Percentiles rank a stretch among this genome's conserved stretches.
Conservation (phyloP, 2,113 vertebrate genomes). For the Casuarius casuarius region DNA sequence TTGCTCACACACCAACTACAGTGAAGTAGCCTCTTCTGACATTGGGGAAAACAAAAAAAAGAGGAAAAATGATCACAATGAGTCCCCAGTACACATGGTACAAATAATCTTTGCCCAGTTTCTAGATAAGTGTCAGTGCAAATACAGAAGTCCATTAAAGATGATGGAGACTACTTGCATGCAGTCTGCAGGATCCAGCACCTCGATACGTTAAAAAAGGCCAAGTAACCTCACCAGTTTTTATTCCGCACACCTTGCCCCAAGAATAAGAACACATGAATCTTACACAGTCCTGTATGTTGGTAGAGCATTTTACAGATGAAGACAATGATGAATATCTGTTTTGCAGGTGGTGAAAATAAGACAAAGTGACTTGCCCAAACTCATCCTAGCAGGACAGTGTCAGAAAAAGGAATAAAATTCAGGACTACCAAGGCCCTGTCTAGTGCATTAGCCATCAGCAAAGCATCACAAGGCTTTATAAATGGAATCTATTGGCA, state of each 20-base stretch:
- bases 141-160: neutral
- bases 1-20: neutral
- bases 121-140: neutral
- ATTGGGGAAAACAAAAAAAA: neutral
- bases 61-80: neutral
- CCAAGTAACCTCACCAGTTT: neutral
- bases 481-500: neutral
- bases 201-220: rapidly evolving
- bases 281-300: neutral
- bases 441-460: rapidly evolving
- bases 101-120: neutral
- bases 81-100: neutral
- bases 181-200: neutral
- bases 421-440: neutral
- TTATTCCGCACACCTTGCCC: neutral
- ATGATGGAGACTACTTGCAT: neutral
- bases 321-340: neutral
- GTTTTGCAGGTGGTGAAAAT: neutral
- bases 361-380: neutral
- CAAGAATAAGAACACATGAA: neutral
- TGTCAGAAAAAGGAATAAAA: rapidly evolving
- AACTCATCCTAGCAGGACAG: neutral
- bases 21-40: neutral
- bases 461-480: neutral
- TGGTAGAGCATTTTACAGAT: neutral